A percentile compares a stretch with the other conserved stretches of the same genome.
These are phyloP conservation scores for Mellilla xanthometata DNA, from an alignment of 2,888 invertebrate genomes.

Conservation along the genomic window DNA sequence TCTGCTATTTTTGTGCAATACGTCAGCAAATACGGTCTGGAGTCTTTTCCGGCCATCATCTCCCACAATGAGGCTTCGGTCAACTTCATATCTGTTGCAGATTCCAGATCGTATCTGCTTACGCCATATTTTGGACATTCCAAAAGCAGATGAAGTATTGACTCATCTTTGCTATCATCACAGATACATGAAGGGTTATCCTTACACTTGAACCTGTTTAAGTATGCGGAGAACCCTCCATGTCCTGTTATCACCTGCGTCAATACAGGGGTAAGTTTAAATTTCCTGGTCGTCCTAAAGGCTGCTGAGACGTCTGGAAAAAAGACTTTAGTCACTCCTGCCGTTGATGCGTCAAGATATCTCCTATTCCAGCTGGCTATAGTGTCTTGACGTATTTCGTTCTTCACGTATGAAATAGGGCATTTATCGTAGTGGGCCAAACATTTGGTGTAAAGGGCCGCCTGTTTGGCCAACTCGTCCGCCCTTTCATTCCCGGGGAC, in stretches of 20 bases:
- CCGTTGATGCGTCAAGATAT: not conserved
- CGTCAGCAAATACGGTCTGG: too few relatives aligned
- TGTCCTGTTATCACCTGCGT: not conserved
- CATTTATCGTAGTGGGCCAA: not conserved
- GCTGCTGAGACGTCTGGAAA: not conserved
- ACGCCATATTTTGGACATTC: not conserved
- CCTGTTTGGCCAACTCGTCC: slow-evolving; percentile 8
- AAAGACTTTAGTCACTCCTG: not conserved
- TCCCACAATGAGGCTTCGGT: too few relatives aligned
- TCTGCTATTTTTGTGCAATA: too few relatives aligned
- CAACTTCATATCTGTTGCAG: too few relatives aligned
- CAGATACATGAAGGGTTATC: not conserved
- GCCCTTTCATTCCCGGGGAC: slow-evolving; percentile 5
- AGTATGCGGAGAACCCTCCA: not conserved
- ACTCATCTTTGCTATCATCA: not conserved
- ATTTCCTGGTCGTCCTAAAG: not conserved
- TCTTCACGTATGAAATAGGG: not conserved
- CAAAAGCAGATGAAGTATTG: not conserved
- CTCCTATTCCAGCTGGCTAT: not conserved
- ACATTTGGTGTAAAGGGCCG: not conserved
- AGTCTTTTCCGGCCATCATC: too few relatives aligned
- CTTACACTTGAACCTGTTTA: not conserved
- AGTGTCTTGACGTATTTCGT: not conserved
- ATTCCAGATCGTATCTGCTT: too few relatives aligned
- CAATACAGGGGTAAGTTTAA: not conserved